Evolutionary conservation across 64 coral and sea anemone species (phyloP), one percentile per base, ranked within the genome.

Genomic region (Actinia equina): DNA sequence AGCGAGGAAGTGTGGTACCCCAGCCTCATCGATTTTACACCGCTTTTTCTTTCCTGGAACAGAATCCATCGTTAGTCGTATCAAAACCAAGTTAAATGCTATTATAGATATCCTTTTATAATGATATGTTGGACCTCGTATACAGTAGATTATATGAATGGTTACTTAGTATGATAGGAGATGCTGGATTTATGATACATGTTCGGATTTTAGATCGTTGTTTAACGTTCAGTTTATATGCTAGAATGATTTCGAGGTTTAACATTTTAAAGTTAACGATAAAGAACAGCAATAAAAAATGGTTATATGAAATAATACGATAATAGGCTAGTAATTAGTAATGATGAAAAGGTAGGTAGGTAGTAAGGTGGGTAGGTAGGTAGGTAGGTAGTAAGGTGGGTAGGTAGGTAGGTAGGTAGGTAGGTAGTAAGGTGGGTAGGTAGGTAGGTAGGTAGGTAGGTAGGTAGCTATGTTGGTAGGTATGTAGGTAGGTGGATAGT

Each of bases 11-110:
- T 92, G 76, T 13, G 90, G 90, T 12, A 92, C 90, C 26, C 90
- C 90, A 67, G 86, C 90, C 86, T 92, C 86, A 77, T 92, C 90
- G 82, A 92, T 87, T 92, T 92, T 92, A 92, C 90, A 92, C 11
- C 85, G 76, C 19, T 84, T 74, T 87, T 92, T 92, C 54, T 44
- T 92, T 55, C 90, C 90, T 92, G 85, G 87, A 92, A 92, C 59
- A 82, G n/a, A 92, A 71, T 85, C 22, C 5, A 52, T 20, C 18
- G 43, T 81, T 49, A 81, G 55, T 85, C n/a, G 62, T 5, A 60
- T 15, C 56, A 85, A 74, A 8, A 25, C 41, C 62, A 65, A 8
- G 20, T 74, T 30, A 74, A 71, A 42, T 74, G 69, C 42, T 74
- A 14, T 57, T 16, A 74, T 13, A 42, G 26, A 41, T 41, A 41